These are phyloP conservation scores for Pyrocoelia pectoralis DNA, from an alignment of 2,888 invertebrate species.

Conservation along the genomic window DNA sequence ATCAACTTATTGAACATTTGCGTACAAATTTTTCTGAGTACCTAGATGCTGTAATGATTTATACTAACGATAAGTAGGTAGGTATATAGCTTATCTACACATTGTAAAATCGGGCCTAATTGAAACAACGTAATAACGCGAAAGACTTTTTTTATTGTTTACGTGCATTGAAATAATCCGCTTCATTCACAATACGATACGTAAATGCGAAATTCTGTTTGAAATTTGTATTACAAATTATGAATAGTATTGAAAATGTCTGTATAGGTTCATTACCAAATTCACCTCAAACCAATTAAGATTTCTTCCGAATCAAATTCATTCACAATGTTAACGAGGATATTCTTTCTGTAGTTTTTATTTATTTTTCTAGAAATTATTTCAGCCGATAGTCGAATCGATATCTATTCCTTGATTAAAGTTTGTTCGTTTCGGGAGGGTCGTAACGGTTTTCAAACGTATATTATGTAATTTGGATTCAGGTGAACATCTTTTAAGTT, in stretches of 20 bases:
- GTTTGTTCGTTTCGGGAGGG: not conserved
- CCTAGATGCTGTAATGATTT: too few relatives aligned
- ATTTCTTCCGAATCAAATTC: not conserved
- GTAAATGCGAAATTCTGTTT: not conserved
- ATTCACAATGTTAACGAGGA: not conserved
- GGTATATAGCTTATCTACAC: too few relatives aligned
- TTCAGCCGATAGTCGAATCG: not conserved
- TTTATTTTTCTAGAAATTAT: not conserved
- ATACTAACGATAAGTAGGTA: too few relatives aligned
- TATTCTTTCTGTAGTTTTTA: not conserved
- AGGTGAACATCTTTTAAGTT: not conserved
- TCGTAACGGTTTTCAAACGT: not conserved
- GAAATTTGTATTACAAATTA: not conserved
- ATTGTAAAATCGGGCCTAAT: too few relatives aligned
- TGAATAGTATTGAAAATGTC: not conserved
- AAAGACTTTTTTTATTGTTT: too few relatives aligned
- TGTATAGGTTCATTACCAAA: constrained; percentile 1
- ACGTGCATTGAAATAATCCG: too few relatives aligned
- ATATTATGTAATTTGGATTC: not conserved
- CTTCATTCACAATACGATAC: too few relatives aligned
- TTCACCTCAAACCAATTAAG: not conserved
- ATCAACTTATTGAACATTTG: too few relatives aligned
- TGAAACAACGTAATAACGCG: too few relatives aligned
- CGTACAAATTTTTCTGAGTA: too few relatives aligned
- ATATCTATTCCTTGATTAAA: not conserved